These are phyloP conservation scores for Euproctis similis DNA, from an alignment of 2,888 invertebrate genomes.

Conservation along the genomic window DNA sequence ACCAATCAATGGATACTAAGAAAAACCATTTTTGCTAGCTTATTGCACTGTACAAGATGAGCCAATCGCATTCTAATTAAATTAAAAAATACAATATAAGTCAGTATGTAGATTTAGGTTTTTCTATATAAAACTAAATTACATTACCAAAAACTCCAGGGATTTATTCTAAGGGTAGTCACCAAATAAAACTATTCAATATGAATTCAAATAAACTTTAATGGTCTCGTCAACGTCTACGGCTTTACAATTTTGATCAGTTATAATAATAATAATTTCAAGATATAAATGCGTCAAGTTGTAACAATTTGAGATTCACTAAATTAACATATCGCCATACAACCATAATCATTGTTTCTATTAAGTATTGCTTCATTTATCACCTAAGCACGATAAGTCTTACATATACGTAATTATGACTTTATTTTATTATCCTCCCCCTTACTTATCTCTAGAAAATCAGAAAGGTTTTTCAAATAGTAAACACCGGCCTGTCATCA, in stretches of 20 bases:
- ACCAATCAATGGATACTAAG: too few species aligned
- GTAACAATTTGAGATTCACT: conserved; percentile 16
- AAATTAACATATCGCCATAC: conserved; percentile 17
- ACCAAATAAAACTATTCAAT: conserved; percentile 33
- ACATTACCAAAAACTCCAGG: too few species aligned
- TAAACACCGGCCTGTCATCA: too few species aligned
- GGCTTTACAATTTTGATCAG: conserved; percentile 42
- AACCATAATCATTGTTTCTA: conserved; percentile 21
- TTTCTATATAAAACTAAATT: too few species aligned
- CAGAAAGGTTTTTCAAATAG: too few species aligned
- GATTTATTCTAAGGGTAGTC: neutral
- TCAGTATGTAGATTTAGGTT: too few species aligned
- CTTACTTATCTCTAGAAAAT: conserved; percentile 15
- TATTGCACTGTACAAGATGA: too few species aligned
- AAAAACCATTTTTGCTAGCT: too few species aligned
- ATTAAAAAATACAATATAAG: too few species aligned
- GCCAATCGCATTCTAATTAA: too few species aligned
- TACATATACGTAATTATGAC: conserved; percentile 18
- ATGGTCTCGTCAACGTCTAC: conserved; percentile 62
- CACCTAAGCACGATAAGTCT: conserved; percentile 32
- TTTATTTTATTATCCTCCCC: conserved; percentile 12
- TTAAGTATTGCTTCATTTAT: conserved; percentile 53
- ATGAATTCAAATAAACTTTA: conserved; percentile 69
- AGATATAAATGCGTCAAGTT: conserved; percentile 34
- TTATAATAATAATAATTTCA: conserved; percentile 28